Conservation (phyloP, 1,140 invertebrate species). For the Drosophila aff. region DNA sequence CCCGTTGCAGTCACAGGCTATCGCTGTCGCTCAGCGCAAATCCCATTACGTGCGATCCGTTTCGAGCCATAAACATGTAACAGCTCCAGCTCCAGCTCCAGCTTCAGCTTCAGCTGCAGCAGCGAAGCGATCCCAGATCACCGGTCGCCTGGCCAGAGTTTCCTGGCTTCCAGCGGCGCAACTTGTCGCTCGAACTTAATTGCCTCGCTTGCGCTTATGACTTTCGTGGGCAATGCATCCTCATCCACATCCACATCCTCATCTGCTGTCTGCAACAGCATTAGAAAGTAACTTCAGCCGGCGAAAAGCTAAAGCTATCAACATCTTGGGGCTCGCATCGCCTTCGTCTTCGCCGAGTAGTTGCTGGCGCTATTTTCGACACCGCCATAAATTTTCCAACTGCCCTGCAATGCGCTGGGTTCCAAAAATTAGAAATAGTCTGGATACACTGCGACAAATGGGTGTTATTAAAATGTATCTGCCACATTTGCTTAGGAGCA, state of each 20-base stretch:
- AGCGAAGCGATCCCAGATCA: constrained; percentile 22
- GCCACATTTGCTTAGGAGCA: too few relatives aligned
- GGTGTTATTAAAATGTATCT: too few relatives aligned
- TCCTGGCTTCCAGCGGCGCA: constrained; percentile 79
- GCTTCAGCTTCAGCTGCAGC: constrained; percentile 2
- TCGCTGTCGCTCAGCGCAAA: constrained; percentile 81
- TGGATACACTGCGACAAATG: constrained; percentile 26
- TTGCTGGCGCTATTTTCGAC: constrained; percentile 79
- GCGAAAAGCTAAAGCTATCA: constrained; percentile 71
- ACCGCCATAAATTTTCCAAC: constrained; percentile 79
- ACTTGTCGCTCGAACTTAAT: constrained; percentile 83
- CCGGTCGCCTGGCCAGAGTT: constrained; percentile 27
- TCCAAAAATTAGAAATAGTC: constrained; percentile 64
- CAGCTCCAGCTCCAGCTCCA: constrained; percentile 60
- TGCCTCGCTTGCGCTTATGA: constrained; percentile 81
- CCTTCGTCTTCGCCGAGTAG: constrained; percentile 30
- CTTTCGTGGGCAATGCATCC: constrained; percentile 81
- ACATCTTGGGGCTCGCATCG: constrained; percentile 54
- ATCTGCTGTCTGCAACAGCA: constrained; percentile 49
- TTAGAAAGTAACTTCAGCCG: constrained; percentile 77
- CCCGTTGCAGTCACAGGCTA: constrained; percentile 61
- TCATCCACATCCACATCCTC: constrained; percentile 35
- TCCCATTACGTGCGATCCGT: constrained; percentile 83
- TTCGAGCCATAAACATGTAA: constrained; percentile 82
- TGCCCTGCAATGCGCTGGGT: constrained; percentile 68